Evolutionary conservation across 1,140 invertebrate species (phyloP).

Genomic region (Mya arenaria): DNA sequence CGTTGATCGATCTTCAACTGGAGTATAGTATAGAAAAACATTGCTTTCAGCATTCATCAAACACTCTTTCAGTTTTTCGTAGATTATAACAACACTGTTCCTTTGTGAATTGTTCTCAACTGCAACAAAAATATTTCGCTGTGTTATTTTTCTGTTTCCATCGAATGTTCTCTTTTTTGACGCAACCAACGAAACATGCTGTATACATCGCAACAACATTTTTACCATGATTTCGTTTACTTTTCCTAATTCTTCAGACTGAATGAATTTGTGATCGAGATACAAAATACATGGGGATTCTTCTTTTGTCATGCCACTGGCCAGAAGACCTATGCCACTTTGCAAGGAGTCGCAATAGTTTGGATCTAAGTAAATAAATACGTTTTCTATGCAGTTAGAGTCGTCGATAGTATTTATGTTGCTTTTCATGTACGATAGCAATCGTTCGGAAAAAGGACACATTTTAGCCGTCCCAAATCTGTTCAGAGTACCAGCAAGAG

Average conservation of each 20-base stretch:
- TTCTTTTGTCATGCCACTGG: not conserved
- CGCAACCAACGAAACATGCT: not conserved
- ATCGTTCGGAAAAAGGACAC: constrained; percentile 8
- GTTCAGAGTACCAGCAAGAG: not conserved
- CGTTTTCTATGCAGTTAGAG: not conserved
- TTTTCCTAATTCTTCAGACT: constrained; percentile 5
- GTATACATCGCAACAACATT: not conserved
- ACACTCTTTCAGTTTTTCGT: not conserved
- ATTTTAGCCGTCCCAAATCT: not conserved
- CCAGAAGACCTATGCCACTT: not conserved
- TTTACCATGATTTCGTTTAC: constrained; percentile 18
- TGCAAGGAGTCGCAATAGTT: constrained; percentile 6
- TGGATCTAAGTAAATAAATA: constrained; percentile 12
- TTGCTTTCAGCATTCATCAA: not conserved
- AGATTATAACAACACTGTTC: not conserved
- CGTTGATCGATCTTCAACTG: not conserved
- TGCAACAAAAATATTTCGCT: constrained; percentile 1
- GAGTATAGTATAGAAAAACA: not conserved
- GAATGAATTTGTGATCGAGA: not conserved
- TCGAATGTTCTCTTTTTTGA: not conserved
- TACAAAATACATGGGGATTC: not conserved
- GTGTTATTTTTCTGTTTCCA: not conserved
- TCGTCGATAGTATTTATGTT: constrained; percentile 12
- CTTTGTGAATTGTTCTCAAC: constrained; percentile 15
- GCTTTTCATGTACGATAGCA: not conserved